A percentile compares a stretch with the other conserved stretches of the same genome.
phyloP scores from a whole-genome alignment of 2,797 vertebrate species.

The Myotis planiceps region DNA sequence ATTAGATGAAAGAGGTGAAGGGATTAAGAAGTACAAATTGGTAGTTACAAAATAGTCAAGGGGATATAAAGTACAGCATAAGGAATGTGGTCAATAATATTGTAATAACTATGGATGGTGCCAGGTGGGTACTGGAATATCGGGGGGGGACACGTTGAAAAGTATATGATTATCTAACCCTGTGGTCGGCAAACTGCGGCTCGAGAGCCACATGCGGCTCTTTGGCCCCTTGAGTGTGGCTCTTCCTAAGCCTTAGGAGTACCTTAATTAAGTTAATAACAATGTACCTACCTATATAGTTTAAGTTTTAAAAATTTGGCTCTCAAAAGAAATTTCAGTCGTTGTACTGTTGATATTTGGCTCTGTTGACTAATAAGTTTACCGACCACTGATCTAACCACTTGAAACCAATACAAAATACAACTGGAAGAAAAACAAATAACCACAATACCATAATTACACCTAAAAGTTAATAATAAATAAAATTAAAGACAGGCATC shows the following conservation, averaged over 20 bases:
- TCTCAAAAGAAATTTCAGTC: too few relatives aligned
- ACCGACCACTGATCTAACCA: background rate
- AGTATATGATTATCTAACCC: background rate
- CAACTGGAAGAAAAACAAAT: background rate
- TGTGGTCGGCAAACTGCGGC: too few relatives aligned
- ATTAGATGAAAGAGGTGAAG: background rate
- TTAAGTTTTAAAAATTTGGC: too few relatives aligned
- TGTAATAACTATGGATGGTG: background rate
- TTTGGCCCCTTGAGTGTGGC: too few relatives aligned
- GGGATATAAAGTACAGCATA: background rate
- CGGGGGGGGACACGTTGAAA: background rate
- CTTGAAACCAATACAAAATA: background rate
- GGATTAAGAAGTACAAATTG: background rate
- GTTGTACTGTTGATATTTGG: too few relatives aligned
- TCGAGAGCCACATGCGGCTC: rapidly evolving
- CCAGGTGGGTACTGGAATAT: background rate
- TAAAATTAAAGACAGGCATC: background rate
- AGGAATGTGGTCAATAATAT: background rate
- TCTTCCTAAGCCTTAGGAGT: too few relatives aligned
- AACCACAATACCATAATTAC: background rate
- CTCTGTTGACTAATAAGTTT: too few relatives aligned
- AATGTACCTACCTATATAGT: too few relatives aligned
- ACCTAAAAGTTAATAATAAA: background rate
- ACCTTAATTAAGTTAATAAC: too few relatives aligned
- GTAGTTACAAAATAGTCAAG: background rate